Percentiles rank a stretch among this genome's conserved stretches.
These are phyloP conservation scores for Dufourea novaeangliae DNA, from an alignment of 1,140 invertebrate genomes.

Conservation along the genomic window DNA sequence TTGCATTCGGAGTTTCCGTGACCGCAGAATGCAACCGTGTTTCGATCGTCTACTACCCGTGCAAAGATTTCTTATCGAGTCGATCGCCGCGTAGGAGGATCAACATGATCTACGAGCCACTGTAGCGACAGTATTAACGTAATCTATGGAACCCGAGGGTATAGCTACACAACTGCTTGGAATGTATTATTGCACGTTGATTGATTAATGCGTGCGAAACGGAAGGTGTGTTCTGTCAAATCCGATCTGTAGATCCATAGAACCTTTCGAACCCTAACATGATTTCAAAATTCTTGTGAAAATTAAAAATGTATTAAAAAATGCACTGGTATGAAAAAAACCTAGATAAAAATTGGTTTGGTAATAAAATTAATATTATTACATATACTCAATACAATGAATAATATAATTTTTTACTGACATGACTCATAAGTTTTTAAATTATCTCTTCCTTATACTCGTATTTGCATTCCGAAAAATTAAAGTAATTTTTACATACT, in stretches of 20 bases:
- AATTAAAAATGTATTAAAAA: too few relatives aligned
- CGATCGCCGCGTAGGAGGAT: constrained; percentile 58
- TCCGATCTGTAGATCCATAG: constrained; percentile 39
- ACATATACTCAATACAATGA: too few relatives aligned
- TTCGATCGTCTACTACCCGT: constrained; percentile 36
- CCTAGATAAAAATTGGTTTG: too few relatives aligned
- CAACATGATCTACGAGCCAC: constrained; percentile 60
- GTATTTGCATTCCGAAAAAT: too few relatives aligned
- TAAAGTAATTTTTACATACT: too few relatives aligned
- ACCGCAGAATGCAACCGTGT: constrained; percentile 28
- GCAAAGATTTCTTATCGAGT: constrained; percentile 53
- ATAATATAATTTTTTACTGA: too few relatives aligned
- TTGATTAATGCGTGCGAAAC: constrained; percentile 48
- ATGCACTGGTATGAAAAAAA: too few relatives aligned
- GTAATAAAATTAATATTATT: too few relatives aligned
- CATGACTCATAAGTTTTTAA: too few relatives aligned
- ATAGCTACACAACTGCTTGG: not conserved
- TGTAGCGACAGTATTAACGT: constrained; percentile 62
- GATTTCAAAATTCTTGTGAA: too few relatives aligned
- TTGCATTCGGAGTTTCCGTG: constrained; percentile 3
- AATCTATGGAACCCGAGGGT: constrained; percentile 53
- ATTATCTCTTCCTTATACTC: too few relatives aligned
- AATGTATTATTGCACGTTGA: constrained; percentile 39
- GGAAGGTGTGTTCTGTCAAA: constrained; percentile 45
- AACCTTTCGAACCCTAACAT: not conserved